Evolutionary conservation across 2,113 vertebrate species (phyloP), one percentile per base, ranked within the genome.

Genomic region (Menura novaehollandiae): DNA sequence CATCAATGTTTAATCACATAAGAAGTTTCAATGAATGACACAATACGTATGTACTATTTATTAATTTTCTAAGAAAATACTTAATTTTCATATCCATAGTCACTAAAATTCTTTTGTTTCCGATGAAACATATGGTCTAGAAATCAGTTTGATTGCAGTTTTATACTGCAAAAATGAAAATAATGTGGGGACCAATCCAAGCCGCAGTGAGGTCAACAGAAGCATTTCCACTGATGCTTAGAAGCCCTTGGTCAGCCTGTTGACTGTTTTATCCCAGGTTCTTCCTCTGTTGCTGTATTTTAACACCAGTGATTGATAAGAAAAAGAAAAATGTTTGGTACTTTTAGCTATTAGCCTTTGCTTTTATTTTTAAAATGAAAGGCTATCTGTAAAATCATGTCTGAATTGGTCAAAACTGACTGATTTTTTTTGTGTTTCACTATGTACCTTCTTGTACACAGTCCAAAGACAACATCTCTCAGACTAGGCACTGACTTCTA

Each of bases 401-500:
- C 28, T 17, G 9, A 68, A 93, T 59, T 59, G 23, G 21, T 44
- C n/a, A 72, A 59, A 93, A 87, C 71, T 83, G n/a, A 27, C 58
- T 71, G 52, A 33, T 63, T 64, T 4, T 56, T 59, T 90, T 86
- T 88, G 89, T 69, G 27, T 95, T 97, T 95, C 85, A 91, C 51
- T 69, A 53, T 75, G 58, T 76, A 62, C 32, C 23, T 89, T 72
- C 89, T 68, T 59, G 43, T 69, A 81, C 41, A 7, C 23, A n/a
- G 39, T 94, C 88, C 47, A 28, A 95, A 90, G 95, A 64, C 71
- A 44, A 21, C 55, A 46, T 85, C 60, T 95, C 79, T 90, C 44
- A 26, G 76, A 87, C 46, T 85, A 91, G 84, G n/a, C 82, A 74
- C 69, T 94, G 95, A 86, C 67, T 94, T 90, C 43, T 53, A 30